Evolutionary conservation across 2,113 vertebrate genomes (phyloP), one percentile per base, ranked within the genome.

Genomic region (Eurystomus gularis): DNA sequence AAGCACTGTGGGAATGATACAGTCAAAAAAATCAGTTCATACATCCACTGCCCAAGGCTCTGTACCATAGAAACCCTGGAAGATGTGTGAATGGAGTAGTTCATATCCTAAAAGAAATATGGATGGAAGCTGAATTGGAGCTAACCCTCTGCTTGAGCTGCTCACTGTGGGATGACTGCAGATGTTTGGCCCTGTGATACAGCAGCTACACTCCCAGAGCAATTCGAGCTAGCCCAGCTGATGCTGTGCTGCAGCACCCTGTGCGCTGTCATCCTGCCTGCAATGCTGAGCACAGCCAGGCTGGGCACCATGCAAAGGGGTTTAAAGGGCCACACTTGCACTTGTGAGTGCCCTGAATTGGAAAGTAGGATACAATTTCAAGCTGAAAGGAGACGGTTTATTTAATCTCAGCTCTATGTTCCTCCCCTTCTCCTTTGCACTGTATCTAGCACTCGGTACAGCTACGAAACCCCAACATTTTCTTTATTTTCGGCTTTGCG

Each of bases 231-330:
- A 17, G 21, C 64, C 31, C 42, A 17, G 39, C 10, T 29, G 31
- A 0, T 24, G n/a, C 18, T 17, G 24, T 28, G 17, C 40, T 29
- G n/a, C 31, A 40, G 39, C 39, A 17, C n/a, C n/a, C 0, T 7
- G 16, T 8, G 66, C 35, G 10, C 25, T 11, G 5, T 39, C 33
- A 33, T 17, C 39, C 57, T 66, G 68, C 46, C 62, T 5, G 39
- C 12, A 12, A 8, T 3, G 2, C 61, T 39, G 70, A 72, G 29
- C 1, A 0, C 0, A 1, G 62, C 58, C 39, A 19, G 58, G 49
- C 26, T 33, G 23, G 57, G 46, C 39, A 58, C 42, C 28, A 4
- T 0, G 0, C 14, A 24, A 61, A 13, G 2, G 17, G 28, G 5
- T 9, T 40, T 3, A 12, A 25, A 42, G 28, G 9, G 24, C 15